A percentile compares a stretch with the other conserved stretches of the same genome.
These are phyloP conservation scores for roundworm (Caenorhabditis elegans) DNA, from an alignment of 1,140 invertebrate species.

Conservation along the genomic window DNA sequence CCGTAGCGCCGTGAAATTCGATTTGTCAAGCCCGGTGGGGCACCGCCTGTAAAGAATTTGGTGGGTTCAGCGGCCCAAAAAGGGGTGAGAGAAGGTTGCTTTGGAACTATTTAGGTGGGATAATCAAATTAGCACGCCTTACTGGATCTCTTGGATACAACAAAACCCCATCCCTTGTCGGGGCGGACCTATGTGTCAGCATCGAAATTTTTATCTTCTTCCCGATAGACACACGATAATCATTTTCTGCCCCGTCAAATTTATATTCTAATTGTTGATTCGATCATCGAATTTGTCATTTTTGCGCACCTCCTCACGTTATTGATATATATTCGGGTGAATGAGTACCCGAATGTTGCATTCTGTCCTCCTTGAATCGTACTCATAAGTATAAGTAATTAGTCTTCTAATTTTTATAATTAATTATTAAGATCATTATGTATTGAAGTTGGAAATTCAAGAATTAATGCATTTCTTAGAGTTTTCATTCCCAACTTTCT, in stretches of 20 bases:
- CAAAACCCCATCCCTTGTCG: no score
- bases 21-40: neutral
- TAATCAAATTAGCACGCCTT: constrained; percentile 32
- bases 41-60: neutral
- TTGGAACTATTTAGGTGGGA: neutral
- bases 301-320: constrained; percentile 18
- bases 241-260: constrained; percentile 31
- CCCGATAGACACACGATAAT: constrained; percentile 26
- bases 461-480: no score
- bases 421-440: no score
- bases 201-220: neutral
- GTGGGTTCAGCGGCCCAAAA: constrained; percentile 14
- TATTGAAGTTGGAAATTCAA: no score
- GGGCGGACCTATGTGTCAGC: neutral
- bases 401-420: no score
- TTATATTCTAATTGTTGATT: constrained; percentile 34
- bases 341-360: neutral
- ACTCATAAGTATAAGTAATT: no score
- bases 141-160: neutral
- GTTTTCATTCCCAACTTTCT: no score
- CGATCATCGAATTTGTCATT: constrained; percentile 29
- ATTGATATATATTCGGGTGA: constrained; percentile 12
- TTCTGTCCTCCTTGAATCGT: neutral
- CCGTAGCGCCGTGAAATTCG: constrained; percentile 4
- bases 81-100: neutral